Evolutionary conservation across 2,888 invertebrate genomes (phyloP), one percentile per base, ranked within the genome.

Genomic region (Thalpophila matura): DNA sequence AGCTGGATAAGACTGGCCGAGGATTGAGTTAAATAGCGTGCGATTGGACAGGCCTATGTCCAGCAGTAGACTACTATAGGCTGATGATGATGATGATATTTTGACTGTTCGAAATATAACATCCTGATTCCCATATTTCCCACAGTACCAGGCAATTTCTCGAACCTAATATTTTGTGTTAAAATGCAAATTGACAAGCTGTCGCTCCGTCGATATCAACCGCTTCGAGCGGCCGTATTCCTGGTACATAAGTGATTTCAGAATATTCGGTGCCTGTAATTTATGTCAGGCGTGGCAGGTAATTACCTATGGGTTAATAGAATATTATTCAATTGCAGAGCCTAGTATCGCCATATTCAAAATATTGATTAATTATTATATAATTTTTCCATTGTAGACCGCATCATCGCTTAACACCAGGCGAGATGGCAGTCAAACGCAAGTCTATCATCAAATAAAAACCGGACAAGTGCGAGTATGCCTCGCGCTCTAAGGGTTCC

Each of bases 101-200:
- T 43, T 24, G n/a, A 33, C 31, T 31, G 31, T 35, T 38, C 16
- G 7, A 45, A 66, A 62, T 9, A 31, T 56, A 66, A 66, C 66
- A 58, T 58, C 38, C 33, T 33, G 27, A 29, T 14, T 16, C 45
- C 12, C n/a, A 35, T 33, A 22, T 26, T 14, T 16, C 45, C 12
- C n/a, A 35, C 47, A 14, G 18, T 9, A 9, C 16, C 22, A 22
- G 14, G 43, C 47, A 43, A 47, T 20, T 49, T 60, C 31, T 10
- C 26, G 14, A 22, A 27, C 46, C 56, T 55, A 47, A 65, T 68
- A 64, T 51, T 45, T 50, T 35, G 40, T 26, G 18, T 16, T 7
- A 10, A 70, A 53, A 71, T 55, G 64, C 31, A 71, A 43, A 71
- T 64, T 55, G 29, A 55, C 55, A 63, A 43, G 67, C 72, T 45